phyloP scores from a whole-genome alignment of 2,797 vertebrate species.

The Pantherophis alleghaniensis region DNA sequence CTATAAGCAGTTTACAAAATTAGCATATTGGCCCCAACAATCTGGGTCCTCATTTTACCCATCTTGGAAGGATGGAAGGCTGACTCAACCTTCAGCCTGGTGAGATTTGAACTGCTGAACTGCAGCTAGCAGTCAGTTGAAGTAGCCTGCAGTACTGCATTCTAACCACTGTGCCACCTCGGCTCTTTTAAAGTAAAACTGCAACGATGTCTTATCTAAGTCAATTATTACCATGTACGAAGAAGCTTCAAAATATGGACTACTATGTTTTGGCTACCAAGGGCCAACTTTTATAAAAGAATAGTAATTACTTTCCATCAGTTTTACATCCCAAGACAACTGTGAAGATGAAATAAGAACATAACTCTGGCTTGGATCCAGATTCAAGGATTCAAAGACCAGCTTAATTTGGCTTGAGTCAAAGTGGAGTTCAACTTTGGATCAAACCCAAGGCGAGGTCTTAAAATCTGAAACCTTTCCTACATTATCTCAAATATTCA shows the following conservation, averaged over 20 bases:
- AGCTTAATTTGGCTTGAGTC: neutral
- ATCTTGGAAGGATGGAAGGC: too few species aligned
- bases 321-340: neutral
- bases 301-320: neutral
- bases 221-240: neutral
- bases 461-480: neutral
- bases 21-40: too few species aligned
- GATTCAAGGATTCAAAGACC: neutral
- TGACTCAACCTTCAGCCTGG: too few species aligned
- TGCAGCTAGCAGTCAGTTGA: too few species aligned
- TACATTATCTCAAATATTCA: neutral
- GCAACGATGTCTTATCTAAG: neutral
- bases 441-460: neutral
- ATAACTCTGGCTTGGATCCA: neutral
- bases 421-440: neutral
- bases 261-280: neutral
- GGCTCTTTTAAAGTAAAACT: neutral
- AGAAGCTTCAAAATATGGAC: neutral
- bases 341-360: neutral
- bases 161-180: too few species aligned
- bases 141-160: too few species aligned
- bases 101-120: too few species aligned
- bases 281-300: neutral
- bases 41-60: too few species aligned
- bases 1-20: too few species aligned